Base-by-base conservation (phyloP, 1,140 invertebrate genomes). In the Trypoxylus dichotomus region DNA sequence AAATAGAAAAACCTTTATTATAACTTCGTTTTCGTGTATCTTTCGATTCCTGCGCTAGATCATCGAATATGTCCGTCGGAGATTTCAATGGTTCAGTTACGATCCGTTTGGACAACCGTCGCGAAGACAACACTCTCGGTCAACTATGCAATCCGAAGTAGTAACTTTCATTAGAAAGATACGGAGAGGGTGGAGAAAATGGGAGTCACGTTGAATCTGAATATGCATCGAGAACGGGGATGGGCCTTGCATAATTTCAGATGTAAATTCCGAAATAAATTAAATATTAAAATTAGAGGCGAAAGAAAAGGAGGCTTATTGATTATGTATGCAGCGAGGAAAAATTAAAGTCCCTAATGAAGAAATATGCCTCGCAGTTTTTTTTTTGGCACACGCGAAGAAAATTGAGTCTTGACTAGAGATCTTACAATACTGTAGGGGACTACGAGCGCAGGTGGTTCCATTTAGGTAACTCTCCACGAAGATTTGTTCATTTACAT, bases 181-280 rank as follows among this genome's bases (percentile, higher is more conserved):
- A 32, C 15, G 24, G 68, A 41, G 72, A 37, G 32, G 41, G 72
- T n/a, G 72, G n/a, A 43, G 41, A 43, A 74, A n/a, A n/a, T 32
- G 37, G 41, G 41, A 74, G 68, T 43, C 21, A 15, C 60, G 60
- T 29, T 68, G 72, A 78, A 76, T 76, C 83, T 83, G 83, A 84
- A 83, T 84, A 84, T 84, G 83, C 83, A 84, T 82, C 80, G 82
- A 76, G 72, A 42, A 76, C 79, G 80, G 81, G 80, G 83, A 84
- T 75, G 76, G 77, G 81, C 80, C 81, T 83, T 85, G 84, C 85
- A 85, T 86, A 85, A 86, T 86, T 85, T 85, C 83, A 83, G 82
- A 86, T 86, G 85, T 83, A 86, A 85, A 86, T 86, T 85, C 27
- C 83, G 85, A 86, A 86, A 85, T 85, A 86, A 86, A 86, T 86